phyloP scores from a whole-genome alignment of 2,797 vertebrate genomes.

The Ceryle rudis region DNA sequence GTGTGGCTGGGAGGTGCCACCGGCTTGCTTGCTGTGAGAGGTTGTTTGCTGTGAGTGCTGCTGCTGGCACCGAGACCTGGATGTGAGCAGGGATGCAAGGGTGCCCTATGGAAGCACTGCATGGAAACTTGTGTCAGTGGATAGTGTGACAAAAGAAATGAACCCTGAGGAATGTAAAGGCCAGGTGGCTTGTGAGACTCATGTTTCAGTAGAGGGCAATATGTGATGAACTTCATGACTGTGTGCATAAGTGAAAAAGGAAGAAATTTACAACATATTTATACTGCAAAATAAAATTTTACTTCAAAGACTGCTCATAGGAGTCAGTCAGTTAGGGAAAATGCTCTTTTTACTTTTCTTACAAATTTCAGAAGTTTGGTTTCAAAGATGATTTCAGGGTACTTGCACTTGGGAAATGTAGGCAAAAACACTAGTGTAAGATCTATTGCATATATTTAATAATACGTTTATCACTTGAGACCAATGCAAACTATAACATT shows the following conservation, averaged over 20 bases:
- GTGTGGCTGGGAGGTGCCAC: neutral
- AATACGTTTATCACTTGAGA: neutral
- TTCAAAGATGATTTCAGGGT: neutral
- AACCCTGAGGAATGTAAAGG: neutral
- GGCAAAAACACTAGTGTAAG: neutral
- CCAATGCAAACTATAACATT: neutral
- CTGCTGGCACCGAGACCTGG: neutral
- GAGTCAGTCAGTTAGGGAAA: neutral
- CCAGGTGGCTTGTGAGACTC: neutral
- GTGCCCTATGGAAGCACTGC: neutral
- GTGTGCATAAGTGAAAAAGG: neutral
- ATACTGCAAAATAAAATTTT: neutral
- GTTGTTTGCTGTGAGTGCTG: neutral
- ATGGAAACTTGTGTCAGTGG: neutral
- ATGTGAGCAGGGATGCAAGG: neutral
- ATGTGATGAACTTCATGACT: neutral
- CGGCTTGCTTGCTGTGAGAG: fast-evolving
- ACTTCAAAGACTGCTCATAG: neutral
- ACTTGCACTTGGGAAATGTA: neutral
- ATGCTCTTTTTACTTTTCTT: neutral
- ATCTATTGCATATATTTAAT: neutral
- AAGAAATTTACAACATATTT: conserved; percentile 14
- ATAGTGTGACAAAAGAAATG: neutral
- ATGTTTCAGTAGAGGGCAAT: neutral
- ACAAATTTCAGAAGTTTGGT: neutral